A percentile compares a stretch with the other conserved stretches of the same genome.
Conservation (phyloP, 2,888 invertebrate genomes). For the Trilocha varians region DNA sequence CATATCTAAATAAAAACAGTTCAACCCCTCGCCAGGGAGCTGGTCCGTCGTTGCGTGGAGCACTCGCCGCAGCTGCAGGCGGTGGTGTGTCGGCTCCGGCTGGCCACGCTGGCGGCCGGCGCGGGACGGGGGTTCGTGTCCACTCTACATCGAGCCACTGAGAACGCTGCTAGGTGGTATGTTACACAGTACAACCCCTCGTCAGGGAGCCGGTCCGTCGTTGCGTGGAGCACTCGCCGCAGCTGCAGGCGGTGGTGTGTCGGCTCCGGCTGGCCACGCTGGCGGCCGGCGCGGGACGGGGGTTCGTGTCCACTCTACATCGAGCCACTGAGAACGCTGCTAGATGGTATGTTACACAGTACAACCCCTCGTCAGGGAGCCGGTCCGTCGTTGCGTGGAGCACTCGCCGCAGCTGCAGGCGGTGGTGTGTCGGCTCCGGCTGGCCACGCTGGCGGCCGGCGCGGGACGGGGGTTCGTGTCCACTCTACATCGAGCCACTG, state of each 20-base stretch:
- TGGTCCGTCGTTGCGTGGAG: constrained; percentile 84
- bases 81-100: constrained; percentile 79
- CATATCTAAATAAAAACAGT: background rate
- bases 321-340: constrained; percentile 50
- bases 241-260: constrained; percentile 81
- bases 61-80: constrained; percentile 84
- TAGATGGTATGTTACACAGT: constrained; percentile 44
- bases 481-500: constrained; percentile 45
- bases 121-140: constrained; percentile 52
- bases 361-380: constrained; percentile 53
- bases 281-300: constrained; percentile 70
- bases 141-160: constrained; percentile 45
- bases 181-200: constrained; percentile 5
- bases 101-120: constrained; percentile 78
- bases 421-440: constrained; percentile 79
- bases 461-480: constrained; percentile 52
- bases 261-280: constrained; percentile 79
- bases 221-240: constrained; percentile 85
- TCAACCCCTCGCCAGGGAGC: constrained; percentile 53
- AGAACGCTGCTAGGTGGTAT: constrained; percentile 61
- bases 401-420: constrained; percentile 84
- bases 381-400: constrained; percentile 84
- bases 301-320: constrained; percentile 56
- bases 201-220: constrained; percentile 78
- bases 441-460: constrained; percentile 78